Percentiles rank a stretch among this genome's conserved stretches.
Evolutionary conservation across 2,888 invertebrate genomes (phyloP).

Genomic region (Mythimna pallens): DNA sequence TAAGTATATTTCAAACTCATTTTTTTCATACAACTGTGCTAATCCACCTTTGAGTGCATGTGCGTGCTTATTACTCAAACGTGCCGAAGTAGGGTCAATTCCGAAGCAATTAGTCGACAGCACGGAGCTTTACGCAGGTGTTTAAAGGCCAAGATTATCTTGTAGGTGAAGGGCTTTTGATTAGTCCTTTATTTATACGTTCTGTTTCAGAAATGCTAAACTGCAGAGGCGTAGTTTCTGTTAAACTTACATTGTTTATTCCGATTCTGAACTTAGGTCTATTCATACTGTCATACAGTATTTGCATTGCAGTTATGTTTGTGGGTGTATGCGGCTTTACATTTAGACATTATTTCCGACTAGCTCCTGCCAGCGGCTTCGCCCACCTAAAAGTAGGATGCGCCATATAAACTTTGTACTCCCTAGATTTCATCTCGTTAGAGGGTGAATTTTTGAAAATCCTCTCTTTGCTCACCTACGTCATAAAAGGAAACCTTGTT

Average conservation of each 20-base stretch:
- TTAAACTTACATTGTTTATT: constrained; percentile 1
- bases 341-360: background rate
- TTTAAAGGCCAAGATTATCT: constrained; percentile 43
- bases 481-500: no score
- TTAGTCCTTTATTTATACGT: constrained; percentile 2
- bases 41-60: background rate
- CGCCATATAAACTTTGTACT: no score
- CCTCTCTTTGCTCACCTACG: no score
- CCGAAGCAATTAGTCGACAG: constrained; percentile 32
- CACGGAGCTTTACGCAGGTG: constrained; percentile 29
- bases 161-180: constrained; percentile 32
- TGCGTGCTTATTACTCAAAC: constrained; percentile 28
- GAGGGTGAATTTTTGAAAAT: no score
- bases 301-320: background rate
- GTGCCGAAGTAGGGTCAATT: constrained; percentile 16
- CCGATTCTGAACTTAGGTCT: background rate
- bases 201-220: background rate
- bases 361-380: no score
- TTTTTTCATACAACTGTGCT: constrained; percentile 7
- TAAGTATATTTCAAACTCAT: no score
- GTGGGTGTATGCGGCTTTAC: background rate
- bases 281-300: background rate
- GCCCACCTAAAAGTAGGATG: no score
- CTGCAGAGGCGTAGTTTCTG: no score
- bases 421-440: no score